Evolutionary conservation across 2,113 vertebrate species (phyloP).

Genomic region (Capreolus pygargus): DNA sequence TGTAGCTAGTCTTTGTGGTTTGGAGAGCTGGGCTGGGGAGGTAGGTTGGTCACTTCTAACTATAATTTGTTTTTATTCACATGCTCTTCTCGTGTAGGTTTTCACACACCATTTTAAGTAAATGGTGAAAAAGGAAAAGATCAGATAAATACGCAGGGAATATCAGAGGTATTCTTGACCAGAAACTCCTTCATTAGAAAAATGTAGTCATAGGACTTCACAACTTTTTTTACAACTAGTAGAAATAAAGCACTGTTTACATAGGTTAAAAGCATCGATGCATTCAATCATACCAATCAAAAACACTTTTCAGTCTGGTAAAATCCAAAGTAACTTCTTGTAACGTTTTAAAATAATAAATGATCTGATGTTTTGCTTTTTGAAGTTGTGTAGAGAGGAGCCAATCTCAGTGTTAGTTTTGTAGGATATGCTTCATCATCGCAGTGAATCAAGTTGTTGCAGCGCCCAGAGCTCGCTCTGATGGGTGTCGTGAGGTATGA

Average conservation of each 20-base stretch:
- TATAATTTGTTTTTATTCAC: constrained; percentile 2
- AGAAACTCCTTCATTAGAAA: background rate
- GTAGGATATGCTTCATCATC: background rate
- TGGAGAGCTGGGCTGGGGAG: background rate
- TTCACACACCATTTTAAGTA: background rate
- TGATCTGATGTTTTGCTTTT: background rate
- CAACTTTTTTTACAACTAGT: background rate
- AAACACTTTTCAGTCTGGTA: background rate
- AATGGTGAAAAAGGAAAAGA: background rate
- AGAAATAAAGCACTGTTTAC: background rate
- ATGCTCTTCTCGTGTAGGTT: background rate
- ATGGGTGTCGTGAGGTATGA: background rate
- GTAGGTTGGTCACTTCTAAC: background rate
- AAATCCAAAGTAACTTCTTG: background rate
- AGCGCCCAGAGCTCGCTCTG: background rate
- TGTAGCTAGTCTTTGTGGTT: background rate
- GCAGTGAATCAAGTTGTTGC: background rate
- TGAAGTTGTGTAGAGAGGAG: background rate
- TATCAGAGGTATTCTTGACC: background rate
- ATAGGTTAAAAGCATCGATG: background rate
- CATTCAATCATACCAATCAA: background rate
- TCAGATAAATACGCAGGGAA: background rate
- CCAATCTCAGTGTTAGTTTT: background rate
- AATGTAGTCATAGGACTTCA: background rate
- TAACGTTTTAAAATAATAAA: background rate